Evolutionary conservation across 2,113 vertebrate genomes (phyloP), one percentile per base, ranked within the genome.

Genomic region (Brachyistius frenatus): DNA sequence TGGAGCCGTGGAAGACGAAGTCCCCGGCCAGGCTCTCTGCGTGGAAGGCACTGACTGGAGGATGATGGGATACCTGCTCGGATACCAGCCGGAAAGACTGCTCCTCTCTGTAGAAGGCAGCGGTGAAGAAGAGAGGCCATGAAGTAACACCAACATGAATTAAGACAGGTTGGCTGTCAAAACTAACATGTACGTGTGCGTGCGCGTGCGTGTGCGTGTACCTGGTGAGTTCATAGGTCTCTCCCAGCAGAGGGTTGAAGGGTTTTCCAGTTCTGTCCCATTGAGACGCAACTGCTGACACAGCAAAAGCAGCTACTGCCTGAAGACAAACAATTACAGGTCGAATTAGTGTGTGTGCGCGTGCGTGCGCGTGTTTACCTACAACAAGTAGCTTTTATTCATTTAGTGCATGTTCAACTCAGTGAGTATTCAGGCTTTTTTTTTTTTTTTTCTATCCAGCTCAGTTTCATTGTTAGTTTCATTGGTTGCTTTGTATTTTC

Each of bases 261-360:
- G 91, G 91, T 80, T 92, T 92, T 87, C 91, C 91, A 86, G 91
- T 92, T 87, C 91, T 76, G 62, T 92, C 91, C 91, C 91, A 92
- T 80, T 92, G 91, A 67, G 91, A 91, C 0, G 91, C 90, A 71
- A 92, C 91, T 53, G 91, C 88, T 73, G 91, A 92, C 73, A 92
- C 91, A 52, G 91, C 91, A 81, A 92, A 92, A 72, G 91, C 91
- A 81, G 91, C 91, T 74, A 92, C 87, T 49, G 91, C 82, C 91
- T 92, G 44, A 74, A 66, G 9, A 66, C 32, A 52, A 44, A 69
- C n/a, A 72, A 39, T 15, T 7, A 52, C 10, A 80, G 14, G 50
- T 7, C 35, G 6, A 23, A 37, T 75, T 66, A 49, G 64, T 32
- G 2, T 50, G 33, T 23, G 23, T 23, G 23, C 23, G 23, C 23